Evolutionary conservation across 2,113 vertebrate genomes (phyloP).

Genomic region (Stictonetta naevosa): DNA sequence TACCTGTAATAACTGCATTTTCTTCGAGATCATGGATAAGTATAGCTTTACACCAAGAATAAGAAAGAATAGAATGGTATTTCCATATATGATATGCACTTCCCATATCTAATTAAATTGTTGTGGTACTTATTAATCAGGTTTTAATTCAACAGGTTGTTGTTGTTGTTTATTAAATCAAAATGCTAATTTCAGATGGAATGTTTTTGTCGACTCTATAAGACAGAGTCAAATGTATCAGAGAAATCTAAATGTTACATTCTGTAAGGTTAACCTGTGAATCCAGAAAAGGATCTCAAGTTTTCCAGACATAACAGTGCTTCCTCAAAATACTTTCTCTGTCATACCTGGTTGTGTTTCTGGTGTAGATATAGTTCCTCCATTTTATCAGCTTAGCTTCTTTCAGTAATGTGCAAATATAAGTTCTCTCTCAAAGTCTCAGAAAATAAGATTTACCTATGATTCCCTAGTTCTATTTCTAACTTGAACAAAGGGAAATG

Average conservation of each 20-base stretch:
- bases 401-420: background rate
- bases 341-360: background rate
- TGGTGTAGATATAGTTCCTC: background rate
- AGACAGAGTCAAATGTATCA: background rate
- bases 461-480: background rate
- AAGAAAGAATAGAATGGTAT: background rate
- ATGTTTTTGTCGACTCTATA: background rate
- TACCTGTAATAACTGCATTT: background rate
- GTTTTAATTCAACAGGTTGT: background rate
- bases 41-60: background rate
- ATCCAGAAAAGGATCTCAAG: background rate
- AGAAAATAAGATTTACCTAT: background rate
- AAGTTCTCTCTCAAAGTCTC: background rate
- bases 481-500: background rate
- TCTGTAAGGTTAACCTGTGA: background rate
- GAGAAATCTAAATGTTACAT: background rate
- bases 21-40: background rate
- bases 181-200: background rate
- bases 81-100: background rate
- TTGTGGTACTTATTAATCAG: background rate
- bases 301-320: background rate
- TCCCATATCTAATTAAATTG: background rate
- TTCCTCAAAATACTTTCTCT: background rate
- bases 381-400: background rate
- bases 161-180: background rate